Evolutionary conservation across 2,113 vertebrate species (phyloP).

Genomic region (Percopsis transmontana): DNA sequence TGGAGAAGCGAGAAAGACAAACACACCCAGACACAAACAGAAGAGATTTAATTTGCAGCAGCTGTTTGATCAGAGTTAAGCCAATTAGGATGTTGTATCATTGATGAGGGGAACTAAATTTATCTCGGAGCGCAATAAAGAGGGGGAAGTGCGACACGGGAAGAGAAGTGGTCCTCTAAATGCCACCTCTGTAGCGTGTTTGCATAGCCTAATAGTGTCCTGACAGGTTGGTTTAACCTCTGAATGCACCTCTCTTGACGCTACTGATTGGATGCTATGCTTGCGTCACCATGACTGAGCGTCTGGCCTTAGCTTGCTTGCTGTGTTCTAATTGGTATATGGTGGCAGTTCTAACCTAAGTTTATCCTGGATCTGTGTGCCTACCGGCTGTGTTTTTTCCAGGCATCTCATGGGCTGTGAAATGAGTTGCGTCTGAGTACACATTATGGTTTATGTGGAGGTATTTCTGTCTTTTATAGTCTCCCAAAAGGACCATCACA

Average conservation of each 20-base stretch:
- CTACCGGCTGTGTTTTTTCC: conserved; percentile 51
- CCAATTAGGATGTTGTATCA: conserved; percentile 51
- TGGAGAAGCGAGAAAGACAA: background rate
- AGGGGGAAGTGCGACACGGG: conserved; percentile 17
- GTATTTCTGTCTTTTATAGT: conserved; percentile 30
- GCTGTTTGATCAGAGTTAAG: conserved; percentile 42
- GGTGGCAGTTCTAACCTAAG: conserved; percentile 36
- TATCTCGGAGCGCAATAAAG: conserved; percentile 41
- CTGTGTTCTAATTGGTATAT: conserved; percentile 41
- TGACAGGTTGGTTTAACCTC: conserved; percentile 49
- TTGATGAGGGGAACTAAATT: conserved; percentile 44
- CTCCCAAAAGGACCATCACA: conserved; percentile 34
- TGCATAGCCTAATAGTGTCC: conserved; percentile 45
- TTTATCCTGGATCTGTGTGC: conserved; percentile 40
- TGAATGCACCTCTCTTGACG: conserved; percentile 50
- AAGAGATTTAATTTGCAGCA: conserved; percentile 1
- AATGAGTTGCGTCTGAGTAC: conserved; percentile 63
- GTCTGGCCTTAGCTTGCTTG: conserved; percentile 25
- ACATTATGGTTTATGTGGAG: conserved; percentile 38
- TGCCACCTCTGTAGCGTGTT: conserved; percentile 55
- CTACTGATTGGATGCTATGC: conserved; percentile 33
- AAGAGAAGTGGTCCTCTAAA: conserved; percentile 38
- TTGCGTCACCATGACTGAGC: conserved; percentile 30
- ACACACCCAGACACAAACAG: background rate
- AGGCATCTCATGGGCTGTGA: conserved; percentile 68